Evolutionary conservation across 1,140 invertebrate genomes (phyloP).

Genomic region (Microplitis mediator): DNA sequence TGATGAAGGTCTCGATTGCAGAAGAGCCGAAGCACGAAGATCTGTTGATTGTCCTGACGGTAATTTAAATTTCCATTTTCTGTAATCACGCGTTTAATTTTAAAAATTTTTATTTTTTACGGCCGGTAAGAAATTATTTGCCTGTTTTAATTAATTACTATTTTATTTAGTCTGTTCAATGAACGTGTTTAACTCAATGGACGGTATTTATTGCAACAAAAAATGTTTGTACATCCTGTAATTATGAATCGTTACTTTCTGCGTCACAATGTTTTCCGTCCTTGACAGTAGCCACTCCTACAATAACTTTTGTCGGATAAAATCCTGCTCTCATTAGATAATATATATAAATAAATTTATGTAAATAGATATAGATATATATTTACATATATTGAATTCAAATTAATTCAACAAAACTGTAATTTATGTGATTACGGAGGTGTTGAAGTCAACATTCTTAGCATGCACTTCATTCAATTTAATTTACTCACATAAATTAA

Average conservation of each 20-base stretch:
- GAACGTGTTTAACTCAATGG: background rate
- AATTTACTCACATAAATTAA: too few relatives aligned
- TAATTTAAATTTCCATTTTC: constrained; percentile 32
- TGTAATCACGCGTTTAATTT: background rate
- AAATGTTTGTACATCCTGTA: constrained; percentile 23
- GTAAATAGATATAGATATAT: background rate
- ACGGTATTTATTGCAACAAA: constrained; percentile 6
- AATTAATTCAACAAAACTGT: background rate
- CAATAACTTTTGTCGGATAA: constrained; percentile 20
- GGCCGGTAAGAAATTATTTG: background rate
- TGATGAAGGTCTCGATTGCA: constrained; percentile 59
- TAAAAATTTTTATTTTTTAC: background rate
- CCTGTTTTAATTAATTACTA: background rate
- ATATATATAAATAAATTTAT: background rate
- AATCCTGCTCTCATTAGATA: constrained; percentile 4
- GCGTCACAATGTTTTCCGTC: constrained; percentile 31
- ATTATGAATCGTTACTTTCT: constrained; percentile 34
- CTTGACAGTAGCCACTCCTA: constrained; percentile 33
- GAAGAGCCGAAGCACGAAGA: constrained; percentile 57
- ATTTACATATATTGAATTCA: too few relatives aligned
- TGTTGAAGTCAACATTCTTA: background rate
- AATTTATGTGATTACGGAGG: background rate
- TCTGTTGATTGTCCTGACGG: constrained; percentile 60
- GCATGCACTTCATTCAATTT: too few relatives aligned
- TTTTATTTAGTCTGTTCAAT: background rate